Base-by-base conservation (phyloP, 2,113 vertebrate species). In the Echinops telfairi region DNA sequence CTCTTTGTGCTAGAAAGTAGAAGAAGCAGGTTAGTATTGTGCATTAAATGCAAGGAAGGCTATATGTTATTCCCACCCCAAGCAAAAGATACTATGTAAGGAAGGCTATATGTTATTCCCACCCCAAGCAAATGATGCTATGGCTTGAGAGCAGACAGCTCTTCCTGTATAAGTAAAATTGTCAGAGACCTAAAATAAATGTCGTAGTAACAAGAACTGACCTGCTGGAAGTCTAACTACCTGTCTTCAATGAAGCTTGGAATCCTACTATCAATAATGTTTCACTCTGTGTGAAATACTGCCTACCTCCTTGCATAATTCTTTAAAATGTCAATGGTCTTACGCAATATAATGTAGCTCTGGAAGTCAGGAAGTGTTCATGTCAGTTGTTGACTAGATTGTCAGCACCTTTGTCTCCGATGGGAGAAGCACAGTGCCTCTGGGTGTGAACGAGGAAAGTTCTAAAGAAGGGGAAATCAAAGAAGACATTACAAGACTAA, bases 111-210 rank as follows among this genome's bases (percentile, higher is more conserved):
- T n/a, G 58, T 43, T 58, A 53, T 87, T 64, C 10, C 8, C 79
- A 79, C 38, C 1, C 0, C 79, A 53, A 84, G 33, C 53, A 62
- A 90, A 77, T 4, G 15, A 76, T 19, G 16, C 53, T 23, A 29
- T 22, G 2, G 33, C 2, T 40, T 22, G 60, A 82, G 14, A 57
- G 12, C 38, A 68, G n/a, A 22, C 3, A 15, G 17, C 3, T 29
- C 6, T 36, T 66, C 81, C 33, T 70, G 5, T 4, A 9, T 11
- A 38, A 15, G 1, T 17, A 5, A 0, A 10, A 3, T 47, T 43
- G 62, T 36, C 2, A 81, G 83, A 8, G 0, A 73, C 6, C 23
- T 36, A 0, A 0, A 0, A 0, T 19, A 33, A n/a, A 47, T 68
- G 7, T 86, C 9, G 4, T 84, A 16, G 15, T 0, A 79, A 12